Conservation (phyloP, 2,113 vertebrate genomes). For the Labeo rohita region DNA sequence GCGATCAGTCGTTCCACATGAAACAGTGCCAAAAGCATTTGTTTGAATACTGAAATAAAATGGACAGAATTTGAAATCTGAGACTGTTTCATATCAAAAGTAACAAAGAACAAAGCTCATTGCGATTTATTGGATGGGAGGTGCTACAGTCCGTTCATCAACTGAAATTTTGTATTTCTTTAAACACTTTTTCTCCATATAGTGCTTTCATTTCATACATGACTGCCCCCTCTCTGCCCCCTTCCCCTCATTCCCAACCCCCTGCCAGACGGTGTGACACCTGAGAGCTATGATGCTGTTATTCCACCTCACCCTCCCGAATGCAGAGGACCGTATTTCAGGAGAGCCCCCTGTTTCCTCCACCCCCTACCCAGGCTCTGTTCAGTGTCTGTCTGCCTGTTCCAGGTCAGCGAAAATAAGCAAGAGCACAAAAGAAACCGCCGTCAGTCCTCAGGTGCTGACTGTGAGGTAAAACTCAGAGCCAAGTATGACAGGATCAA, state of each 20-base stretch:
- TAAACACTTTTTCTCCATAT: not conserved
- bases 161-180: too few species aligned
- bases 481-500: not conserved
- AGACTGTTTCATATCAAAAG: too few species aligned
- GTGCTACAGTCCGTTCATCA: too few species aligned
- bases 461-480: not conserved
- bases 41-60: too few species aligned
- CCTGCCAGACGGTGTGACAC: constrained; percentile 52
- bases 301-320: constrained; percentile 52
- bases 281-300: constrained; percentile 60
- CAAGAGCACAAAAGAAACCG: constrained; percentile 32
- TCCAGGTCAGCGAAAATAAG: constrained; percentile 44
- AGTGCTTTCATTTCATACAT: constrained; percentile 54
- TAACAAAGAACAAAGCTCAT: too few species aligned
- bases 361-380: constrained; percentile 2
- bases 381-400: constrained; percentile 26
- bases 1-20: too few species aligned
- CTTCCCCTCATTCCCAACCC: not conserved
- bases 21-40: too few species aligned
- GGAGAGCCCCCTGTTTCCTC: constrained; percentile 47
- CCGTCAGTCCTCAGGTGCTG: constrained; percentile 12
- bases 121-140: too few species aligned
- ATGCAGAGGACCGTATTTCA: constrained; percentile 51
- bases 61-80: too few species aligned
- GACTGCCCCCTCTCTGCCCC: constrained; percentile 29